phyloP scores from a whole-genome alignment of 2,888 invertebrate species.

The Drosophila subsilvestris region DNA sequence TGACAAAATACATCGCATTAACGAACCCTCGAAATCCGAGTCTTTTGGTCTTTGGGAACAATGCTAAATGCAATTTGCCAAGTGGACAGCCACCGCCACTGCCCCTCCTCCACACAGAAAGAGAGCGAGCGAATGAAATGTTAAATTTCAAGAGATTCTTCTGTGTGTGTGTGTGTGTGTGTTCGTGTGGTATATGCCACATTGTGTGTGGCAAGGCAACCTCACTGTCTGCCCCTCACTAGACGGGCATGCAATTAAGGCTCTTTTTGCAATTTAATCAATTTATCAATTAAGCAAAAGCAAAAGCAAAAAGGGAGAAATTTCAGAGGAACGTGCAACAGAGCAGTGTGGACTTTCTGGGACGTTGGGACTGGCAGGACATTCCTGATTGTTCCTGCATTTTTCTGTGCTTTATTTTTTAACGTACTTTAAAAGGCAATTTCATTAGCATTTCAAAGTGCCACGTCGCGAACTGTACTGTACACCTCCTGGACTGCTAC shows the following conservation, averaged over 20 bases:
- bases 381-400: conserved; percentile 19
- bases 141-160: conserved; percentile 49
- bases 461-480: conserved; percentile 19
- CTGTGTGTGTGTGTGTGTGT: conserved; percentile 25
- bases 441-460: conserved; percentile 80
- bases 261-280: conserved; percentile 73
- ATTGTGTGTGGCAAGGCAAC: not conserved
- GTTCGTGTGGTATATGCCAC: conserved; percentile 35
- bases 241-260: conserved; percentile 70
- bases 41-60: conserved; percentile 8
- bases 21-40: conserved; percentile 34
- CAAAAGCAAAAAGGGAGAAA: conserved; percentile 6
- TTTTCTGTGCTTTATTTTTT: conserved; percentile 1
- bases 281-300: conserved; percentile 72
- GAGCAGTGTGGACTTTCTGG: conserved; percentile 14
- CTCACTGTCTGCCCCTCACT: conserved; percentile 1
- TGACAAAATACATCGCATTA: conserved; percentile 76
- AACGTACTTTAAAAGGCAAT: conserved; percentile 68
- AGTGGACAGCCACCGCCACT: not conserved
- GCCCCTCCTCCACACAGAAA: not conserved
- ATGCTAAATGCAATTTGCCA: conserved; percentile 68
- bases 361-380: conserved; percentile 14
- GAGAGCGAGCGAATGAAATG: conserved; percentile 49
- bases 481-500: not conserved
- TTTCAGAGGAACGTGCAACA: conserved; percentile 12